Conservation (phyloP, 2,797 vertebrate species). For the Acipenser transmontanus region DNA sequence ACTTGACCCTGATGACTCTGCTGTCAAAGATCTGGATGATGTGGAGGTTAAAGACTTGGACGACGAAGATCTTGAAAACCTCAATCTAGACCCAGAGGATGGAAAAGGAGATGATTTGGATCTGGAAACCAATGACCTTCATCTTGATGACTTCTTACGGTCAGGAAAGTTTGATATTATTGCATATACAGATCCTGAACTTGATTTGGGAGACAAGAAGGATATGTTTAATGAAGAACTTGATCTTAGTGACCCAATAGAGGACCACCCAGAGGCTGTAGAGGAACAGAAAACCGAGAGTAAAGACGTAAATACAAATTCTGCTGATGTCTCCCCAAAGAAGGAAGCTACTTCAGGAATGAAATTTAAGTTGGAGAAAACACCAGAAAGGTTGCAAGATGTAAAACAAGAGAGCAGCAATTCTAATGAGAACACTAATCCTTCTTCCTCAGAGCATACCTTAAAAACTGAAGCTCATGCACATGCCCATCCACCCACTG, state of each 20-base stretch:
- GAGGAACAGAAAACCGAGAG: slow-evolving; percentile 46
- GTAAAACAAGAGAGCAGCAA: slow-evolving; percentile 55
- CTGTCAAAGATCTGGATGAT: slow-evolving; percentile 93
- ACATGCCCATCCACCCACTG: slow-evolving; percentile 21
- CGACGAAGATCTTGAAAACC: slow-evolving; percentile 92
- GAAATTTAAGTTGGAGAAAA: slow-evolving; percentile 59
- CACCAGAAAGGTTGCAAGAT: slow-evolving; percentile 49
- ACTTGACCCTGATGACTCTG: slow-evolving; percentile 84
- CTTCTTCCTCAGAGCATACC: slow-evolving; percentile 45
- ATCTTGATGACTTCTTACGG: slow-evolving; percentile 89
- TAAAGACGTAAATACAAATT: slow-evolving; percentile 40
- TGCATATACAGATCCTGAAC: slow-evolving; percentile 92
- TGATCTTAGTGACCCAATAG: slow-evolving; percentile 87
- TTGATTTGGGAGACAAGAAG: slow-evolving; percentile 89
- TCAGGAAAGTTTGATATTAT: slow-evolving; percentile 97
- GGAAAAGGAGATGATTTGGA: slow-evolving; percentile 88
- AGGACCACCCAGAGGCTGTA: slow-evolving; percentile 67
- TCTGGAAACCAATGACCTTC: slow-evolving; percentile 91
- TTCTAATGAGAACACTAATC: slow-evolving; percentile 37
- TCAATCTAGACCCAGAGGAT: slow-evolving; percentile 92
- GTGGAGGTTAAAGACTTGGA: slow-evolving; percentile 96
- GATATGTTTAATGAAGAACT: slow-evolving; percentile 92
- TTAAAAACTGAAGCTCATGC: slow-evolving; percentile 57
- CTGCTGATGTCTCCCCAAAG: slow-evolving; percentile 34
- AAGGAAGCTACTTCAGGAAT: slow-evolving; percentile 32